Base-by-base conservation (phyloP, 1,140 invertebrate species). In the Achroia grisella region DNA sequence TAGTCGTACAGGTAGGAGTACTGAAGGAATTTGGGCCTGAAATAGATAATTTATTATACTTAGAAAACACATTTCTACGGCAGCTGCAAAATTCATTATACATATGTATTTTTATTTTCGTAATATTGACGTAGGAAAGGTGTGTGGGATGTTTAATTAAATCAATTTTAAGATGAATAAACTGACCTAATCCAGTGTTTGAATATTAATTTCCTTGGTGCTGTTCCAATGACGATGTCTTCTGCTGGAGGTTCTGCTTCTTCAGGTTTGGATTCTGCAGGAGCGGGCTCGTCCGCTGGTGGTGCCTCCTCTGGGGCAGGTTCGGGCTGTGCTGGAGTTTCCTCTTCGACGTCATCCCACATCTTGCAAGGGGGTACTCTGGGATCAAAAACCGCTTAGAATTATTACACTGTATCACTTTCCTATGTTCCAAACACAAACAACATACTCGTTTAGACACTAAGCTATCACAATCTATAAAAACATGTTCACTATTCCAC, bases 1-100 rank as follows among this genome's bases (percentile, higher is more conserved):
- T 94, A 95, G 67, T 94, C 91, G 78, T 94, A 94, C 67, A 94
- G 87, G 67, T 95, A 95, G 57, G 89, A 89, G 80, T 95, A 95
- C 72, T 94, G 92, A 4, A 94, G 89, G 79, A 92, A 91, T 62
- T 91, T 89, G 28, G 93, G 93, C 70, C 91, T 92, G 75, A 59
- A 88, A 88, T 54, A 10, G 10, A 33, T 15, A n/a, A 37, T 9
- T 37, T 4, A 15, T 37, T 10, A 8, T 15, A 17, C 14, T 37
- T 13, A 17, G 14, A 17, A 23, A 23, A 23, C 17, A 23, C 2
- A 23, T 23, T 23, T 23, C 6, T 6, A 23, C 17, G 17, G 17
- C 17, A 23, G 17, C 17, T 23, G 17, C 17, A 23, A 6, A 23
- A 2, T 23, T 23, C 17, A 23, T 23, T 2, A 23, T 2, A 23